phyloP scores from a whole-genome alignment of 2,113 vertebrate genomes.

The Plecturocebus donacophilus region DNA sequence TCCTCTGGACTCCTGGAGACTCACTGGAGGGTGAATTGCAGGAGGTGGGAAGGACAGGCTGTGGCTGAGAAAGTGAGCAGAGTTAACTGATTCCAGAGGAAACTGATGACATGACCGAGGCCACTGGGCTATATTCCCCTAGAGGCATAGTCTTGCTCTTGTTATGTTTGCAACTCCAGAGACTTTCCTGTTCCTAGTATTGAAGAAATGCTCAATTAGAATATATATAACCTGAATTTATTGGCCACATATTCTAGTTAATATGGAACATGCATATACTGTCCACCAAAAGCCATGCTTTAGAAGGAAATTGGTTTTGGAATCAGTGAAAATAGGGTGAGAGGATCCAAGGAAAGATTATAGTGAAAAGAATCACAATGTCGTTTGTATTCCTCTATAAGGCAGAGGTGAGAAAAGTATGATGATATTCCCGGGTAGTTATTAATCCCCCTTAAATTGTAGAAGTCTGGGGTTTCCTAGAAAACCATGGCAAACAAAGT shows the following conservation, averaged over 20 bases:
- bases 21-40: background rate
- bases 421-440: background rate
- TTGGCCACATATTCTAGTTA: background rate
- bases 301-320: background rate
- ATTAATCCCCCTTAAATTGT: too few relatives aligned
- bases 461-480: background rate
- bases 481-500: background rate
- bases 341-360: background rate
- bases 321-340: background rate
- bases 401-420: too few relatives aligned
- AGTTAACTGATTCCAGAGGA: background rate
- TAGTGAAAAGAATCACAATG: background rate
- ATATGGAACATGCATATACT: too few relatives aligned
- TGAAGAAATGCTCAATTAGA: background rate
- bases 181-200: background rate
- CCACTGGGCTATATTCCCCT: background rate
- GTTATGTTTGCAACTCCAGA: background rate
- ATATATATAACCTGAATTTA: background rate
- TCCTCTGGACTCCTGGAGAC: background rate
- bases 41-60: too few relatives aligned
- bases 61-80: background rate
- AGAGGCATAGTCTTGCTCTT: too few relatives aligned
- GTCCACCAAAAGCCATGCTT: background rate
- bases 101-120: accelerated
- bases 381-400: background rate